Evolutionary conservation across 1,140 invertebrate genomes (phyloP).

Genomic region (Thaumatotibia leucotreta): DNA sequence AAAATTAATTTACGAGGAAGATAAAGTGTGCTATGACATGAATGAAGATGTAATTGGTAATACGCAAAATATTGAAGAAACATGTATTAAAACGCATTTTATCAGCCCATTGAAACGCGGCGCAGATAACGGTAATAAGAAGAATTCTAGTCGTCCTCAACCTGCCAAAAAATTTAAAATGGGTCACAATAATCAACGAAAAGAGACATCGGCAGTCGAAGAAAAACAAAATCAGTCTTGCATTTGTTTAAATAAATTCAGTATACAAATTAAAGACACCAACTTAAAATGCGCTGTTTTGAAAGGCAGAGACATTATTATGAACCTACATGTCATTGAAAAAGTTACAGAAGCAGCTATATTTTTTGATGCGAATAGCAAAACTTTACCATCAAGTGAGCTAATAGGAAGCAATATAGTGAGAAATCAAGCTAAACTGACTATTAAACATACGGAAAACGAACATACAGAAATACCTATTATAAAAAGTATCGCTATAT

Average conservation of each 20-base stretch:
- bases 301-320: slow-evolving; percentile 15
- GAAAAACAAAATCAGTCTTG: slow-evolving; percentile 8
- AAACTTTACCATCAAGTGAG: slow-evolving; percentile 21
- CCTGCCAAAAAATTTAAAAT: slow-evolving; percentile 41
- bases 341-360: slow-evolving; percentile 33
- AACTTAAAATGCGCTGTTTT: slow-evolving; percentile 23
- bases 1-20: slow-evolving; percentile 58
- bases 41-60: slow-evolving; percentile 33
- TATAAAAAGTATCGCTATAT: slow-evolving; percentile 47
- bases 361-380: slow-evolving; percentile 35
- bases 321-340: slow-evolving; percentile 38
- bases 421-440: slow-evolving; percentile 16
- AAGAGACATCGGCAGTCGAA: not conserved
- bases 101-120: slow-evolving; percentile 49
- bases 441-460: slow-evolving; percentile 7
- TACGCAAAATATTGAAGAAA: slow-evolving; percentile 32
- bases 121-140: slow-evolving; percentile 17
- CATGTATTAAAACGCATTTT: slow-evolving; percentile 30
- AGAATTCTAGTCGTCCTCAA: slow-evolving; percentile 20
- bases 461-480: slow-evolving; percentile 17
- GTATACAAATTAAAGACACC: slow-evolving; percentile 18
- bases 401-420: slow-evolving; percentile 53
- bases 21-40: slow-evolving; percentile 26
- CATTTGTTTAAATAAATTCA: slow-evolving; percentile 19
- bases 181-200: not conserved